Evolutionary conservation across 2,888 invertebrate species (phyloP).

Genomic region (Biston betularia): DNA sequence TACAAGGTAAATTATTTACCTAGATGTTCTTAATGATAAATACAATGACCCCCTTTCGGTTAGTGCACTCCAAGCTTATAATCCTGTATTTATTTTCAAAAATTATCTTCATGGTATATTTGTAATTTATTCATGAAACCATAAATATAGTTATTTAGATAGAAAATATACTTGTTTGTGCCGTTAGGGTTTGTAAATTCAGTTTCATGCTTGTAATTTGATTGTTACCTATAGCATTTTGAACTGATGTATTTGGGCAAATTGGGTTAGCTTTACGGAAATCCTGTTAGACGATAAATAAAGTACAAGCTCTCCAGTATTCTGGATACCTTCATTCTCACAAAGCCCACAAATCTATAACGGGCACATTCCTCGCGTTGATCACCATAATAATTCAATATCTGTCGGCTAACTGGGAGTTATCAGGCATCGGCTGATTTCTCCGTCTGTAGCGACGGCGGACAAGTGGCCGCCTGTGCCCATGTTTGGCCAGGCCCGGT

Average conservation of each 20-base stretch:
- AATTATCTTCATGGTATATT: too few species aligned
- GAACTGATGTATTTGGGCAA: too few species aligned
- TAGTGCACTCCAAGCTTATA: too few species aligned
- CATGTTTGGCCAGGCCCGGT: conserved; percentile 61
- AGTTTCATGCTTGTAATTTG: too few species aligned
- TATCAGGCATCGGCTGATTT: conserved; percentile 33
- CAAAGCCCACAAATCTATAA: conserved; percentile 15
- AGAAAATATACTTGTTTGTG: too few species aligned
- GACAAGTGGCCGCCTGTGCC: conserved; percentile 40
- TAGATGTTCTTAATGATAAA: background rate
- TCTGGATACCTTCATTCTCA: background rate
- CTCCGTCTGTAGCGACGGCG: conserved; percentile 29
- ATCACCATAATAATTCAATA: conserved; percentile 33
- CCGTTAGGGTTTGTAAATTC: too few species aligned
- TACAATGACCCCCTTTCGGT: too few species aligned
- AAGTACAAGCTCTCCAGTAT: background rate
- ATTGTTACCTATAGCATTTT: too few species aligned
- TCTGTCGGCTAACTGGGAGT: conserved; percentile 21
- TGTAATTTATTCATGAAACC: too few species aligned
- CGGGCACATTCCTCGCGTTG: conserved; percentile 13
- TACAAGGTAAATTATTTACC: too few species aligned
- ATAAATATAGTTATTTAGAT: too few species aligned
- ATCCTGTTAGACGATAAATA: conserved; percentile 1
- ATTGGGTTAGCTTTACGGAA: background rate
- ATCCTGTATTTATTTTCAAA: too few species aligned